Evolutionary conservation across 1,140 invertebrate species (phyloP).

Genomic region (Pseudomyrmex sp.): DNA sequence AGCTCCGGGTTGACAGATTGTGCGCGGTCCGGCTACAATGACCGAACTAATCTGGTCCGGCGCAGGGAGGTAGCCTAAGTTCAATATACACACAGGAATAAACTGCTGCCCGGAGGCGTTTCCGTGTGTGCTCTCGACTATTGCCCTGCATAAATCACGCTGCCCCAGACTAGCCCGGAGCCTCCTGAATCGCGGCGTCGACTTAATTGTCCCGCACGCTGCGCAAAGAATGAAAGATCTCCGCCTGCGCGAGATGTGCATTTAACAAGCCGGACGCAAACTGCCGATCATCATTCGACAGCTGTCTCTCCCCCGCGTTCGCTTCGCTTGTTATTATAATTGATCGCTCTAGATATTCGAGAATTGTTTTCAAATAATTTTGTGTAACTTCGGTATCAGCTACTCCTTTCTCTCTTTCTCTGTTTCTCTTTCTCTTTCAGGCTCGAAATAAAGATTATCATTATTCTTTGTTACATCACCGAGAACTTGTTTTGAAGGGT

Average conservation of each 20-base stretch:
- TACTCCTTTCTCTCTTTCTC: no score
- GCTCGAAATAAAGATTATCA: slow-evolving; percentile 28
- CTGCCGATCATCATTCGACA: slow-evolving; percentile 1
- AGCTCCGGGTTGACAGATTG: slow-evolving; percentile 76
- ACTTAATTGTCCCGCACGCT: slow-evolving; percentile 69
- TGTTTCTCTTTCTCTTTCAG: no score
- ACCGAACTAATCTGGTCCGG: slow-evolving; percentile 80
- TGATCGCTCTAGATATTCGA: not conserved
- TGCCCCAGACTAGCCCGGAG: slow-evolving; percentile 35
- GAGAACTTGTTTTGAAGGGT: slow-evolving; percentile 37
- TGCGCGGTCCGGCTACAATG: slow-evolving; percentile 73
- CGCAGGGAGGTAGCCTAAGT: slow-evolving; percentile 74
- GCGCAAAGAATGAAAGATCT: slow-evolving; percentile 45
- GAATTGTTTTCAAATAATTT: not conserved
- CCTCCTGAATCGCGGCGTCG: slow-evolving; percentile 52
- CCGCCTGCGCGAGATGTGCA: slow-evolving; percentile 53
- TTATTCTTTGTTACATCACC: slow-evolving; percentile 33
- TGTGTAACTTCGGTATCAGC: not conserved
- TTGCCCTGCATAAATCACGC: slow-evolving; percentile 77
- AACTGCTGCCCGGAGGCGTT: slow-evolving; percentile 70
- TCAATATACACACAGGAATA: slow-evolving; percentile 79
- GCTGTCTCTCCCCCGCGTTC: no score
- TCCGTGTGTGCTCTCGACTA: slow-evolving; percentile 71
- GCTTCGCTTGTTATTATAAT: not conserved
- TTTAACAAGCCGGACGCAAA: slow-evolving; percentile 13